These are phyloP conservation scores for Boulengeromyrus knoepffleri DNA, from an alignment of 2,113 vertebrate species.

Conservation along the genomic window DNA sequence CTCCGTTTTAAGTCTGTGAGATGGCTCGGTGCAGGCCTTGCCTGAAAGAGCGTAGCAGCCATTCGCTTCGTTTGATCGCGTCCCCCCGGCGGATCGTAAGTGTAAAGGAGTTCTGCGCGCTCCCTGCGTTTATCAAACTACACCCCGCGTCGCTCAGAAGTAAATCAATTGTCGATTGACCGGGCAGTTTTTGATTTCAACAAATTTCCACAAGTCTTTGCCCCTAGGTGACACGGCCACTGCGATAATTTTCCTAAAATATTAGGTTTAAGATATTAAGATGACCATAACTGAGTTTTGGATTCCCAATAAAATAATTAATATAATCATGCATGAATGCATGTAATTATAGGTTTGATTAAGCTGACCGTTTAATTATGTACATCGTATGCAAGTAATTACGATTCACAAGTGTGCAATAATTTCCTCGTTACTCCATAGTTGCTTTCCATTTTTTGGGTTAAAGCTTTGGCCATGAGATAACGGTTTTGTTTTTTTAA, in stretches of 20 bases:
- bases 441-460: not conserved
- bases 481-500: not conserved
- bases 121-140: not conserved
- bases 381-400: not conserved
- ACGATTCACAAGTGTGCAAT: not conserved
- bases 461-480: not conserved
- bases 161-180: slow-evolving; percentile 15
- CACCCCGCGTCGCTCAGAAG: not conserved
- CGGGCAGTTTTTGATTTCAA: not conserved
- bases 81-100: not conserved
- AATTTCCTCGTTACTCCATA: not conserved
- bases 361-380: not conserved
- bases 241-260: not conserved
- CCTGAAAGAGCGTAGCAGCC: not conserved
- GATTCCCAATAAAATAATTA: not conserved
- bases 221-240: not conserved
- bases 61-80: not conserved
- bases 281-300: not conserved
- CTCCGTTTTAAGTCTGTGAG: not conserved
- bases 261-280: not conserved
- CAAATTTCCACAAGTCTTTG: slow-evolving; percentile 1
- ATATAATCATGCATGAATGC: not conserved
- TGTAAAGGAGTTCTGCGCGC: not conserved
- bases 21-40: not conserved
- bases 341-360: not conserved